Percentiles rank a stretch among this genome's conserved stretches.
Conservation (phyloP, 2,888 invertebrate species). For the Noctuana brunneofusca region DNA sequence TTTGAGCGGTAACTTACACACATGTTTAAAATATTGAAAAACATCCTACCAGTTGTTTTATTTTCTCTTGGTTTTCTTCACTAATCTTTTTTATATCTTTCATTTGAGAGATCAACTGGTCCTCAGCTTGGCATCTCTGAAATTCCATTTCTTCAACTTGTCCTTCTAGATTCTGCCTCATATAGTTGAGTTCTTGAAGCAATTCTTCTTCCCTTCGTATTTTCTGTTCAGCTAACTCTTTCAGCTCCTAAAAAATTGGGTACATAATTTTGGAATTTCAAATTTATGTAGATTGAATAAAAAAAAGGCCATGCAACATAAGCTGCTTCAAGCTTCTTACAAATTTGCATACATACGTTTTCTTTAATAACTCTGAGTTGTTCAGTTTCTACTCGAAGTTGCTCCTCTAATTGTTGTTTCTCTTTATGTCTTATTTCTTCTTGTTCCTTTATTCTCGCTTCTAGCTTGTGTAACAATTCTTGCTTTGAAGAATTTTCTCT, state of each 20-base stretch:
- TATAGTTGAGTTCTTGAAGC: conserved; percentile 62
- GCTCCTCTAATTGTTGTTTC: conserved; percentile 62
- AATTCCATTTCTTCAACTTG: conserved; percentile 70
- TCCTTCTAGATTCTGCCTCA: conserved; percentile 62
- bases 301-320: too few relatives aligned
- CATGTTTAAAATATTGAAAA: not conserved
- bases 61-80: conserved; percentile 64
- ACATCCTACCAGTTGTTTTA: conserved; percentile 60
- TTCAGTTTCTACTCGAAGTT: conserved; percentile 69
- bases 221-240: conserved; percentile 65
- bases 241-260: conserved; percentile 65
- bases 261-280: too few relatives aligned
- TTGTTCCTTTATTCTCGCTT: conserved; percentile 73
- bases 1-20: too few relatives aligned
- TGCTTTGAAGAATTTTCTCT: conserved; percentile 80
- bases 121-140: conserved; percentile 61
- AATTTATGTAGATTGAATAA: too few relatives aligned
- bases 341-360: conserved; percentile 54
- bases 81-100: conserved; percentile 66
- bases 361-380: conserved; percentile 69
- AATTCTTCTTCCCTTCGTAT: conserved; percentile 63
- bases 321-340: not conserved
- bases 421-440: conserved; percentile 71
- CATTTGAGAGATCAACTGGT: conserved; percentile 59
- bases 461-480: conserved; percentile 74